Conservation (phyloP, 2,797 vertebrate species). For the Apodemus agrarius region DNA sequence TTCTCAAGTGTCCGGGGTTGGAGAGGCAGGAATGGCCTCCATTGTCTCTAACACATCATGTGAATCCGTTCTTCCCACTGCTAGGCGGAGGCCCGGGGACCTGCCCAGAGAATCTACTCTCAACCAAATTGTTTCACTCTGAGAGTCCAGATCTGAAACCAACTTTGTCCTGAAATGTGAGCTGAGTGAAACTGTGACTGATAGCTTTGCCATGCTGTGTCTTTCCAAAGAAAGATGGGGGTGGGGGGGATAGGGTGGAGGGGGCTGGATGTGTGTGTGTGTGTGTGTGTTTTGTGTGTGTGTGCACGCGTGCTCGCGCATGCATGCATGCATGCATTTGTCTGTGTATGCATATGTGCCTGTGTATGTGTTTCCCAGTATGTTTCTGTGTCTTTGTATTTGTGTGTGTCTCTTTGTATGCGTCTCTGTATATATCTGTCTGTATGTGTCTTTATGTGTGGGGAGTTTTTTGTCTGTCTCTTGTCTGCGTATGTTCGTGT, state of each 20-base stretch:
- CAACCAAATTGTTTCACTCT: constrained; percentile 46
- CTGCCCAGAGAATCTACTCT: background rate
- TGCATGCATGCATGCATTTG: background rate
- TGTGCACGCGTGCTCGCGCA: background rate
- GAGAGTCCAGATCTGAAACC: constrained; percentile 5
- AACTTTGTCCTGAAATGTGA: background rate
- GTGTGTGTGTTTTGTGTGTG: too few relatives aligned
- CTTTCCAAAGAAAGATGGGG: background rate
- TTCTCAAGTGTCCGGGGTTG: background rate
- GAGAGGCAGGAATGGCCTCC: background rate
- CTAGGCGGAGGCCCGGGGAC: background rate
- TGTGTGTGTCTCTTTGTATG: background rate
- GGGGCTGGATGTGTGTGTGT: too few relatives aligned
- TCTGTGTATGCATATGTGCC: background rate
- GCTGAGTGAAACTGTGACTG: background rate
- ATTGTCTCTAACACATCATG: background rate
- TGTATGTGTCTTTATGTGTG: background rate
- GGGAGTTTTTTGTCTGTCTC: background rate
- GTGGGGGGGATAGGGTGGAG: too few relatives aligned
- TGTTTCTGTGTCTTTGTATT: background rate
- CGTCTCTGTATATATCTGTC: background rate
- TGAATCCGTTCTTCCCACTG: constrained; percentile 37
- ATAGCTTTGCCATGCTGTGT: background rate
- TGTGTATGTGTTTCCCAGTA: background rate
- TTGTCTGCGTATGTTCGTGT: background rate